Evolutionary conservation across 37 sponge, comb jelly and placozoan species (phyloP).

Genomic region (Crambe crambe): DNA sequence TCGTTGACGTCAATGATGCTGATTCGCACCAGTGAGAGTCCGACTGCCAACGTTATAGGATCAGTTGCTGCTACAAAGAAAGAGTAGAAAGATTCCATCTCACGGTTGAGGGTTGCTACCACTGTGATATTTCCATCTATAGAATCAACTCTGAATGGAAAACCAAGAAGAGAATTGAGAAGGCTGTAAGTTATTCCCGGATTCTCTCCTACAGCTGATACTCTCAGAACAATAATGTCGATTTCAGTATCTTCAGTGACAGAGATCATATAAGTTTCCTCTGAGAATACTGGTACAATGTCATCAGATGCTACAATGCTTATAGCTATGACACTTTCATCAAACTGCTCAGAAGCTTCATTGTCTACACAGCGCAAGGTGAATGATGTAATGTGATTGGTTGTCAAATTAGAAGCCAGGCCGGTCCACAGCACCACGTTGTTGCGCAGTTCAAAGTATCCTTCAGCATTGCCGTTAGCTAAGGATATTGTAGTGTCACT

Average conservation of each 20-base stretch:
- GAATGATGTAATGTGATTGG: conserved; percentile 33
- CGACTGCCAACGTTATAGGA: not conserved
- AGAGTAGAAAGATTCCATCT: conserved; percentile 6
- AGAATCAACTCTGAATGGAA: conserved; percentile 39
- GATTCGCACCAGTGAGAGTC: conserved; percentile 14
- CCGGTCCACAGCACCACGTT: conserved; percentile 45
- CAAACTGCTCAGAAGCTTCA: conserved; percentile 9
- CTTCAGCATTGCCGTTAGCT: conserved; percentile 16
- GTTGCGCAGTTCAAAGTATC: conserved; percentile 33
- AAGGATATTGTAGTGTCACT: conserved; percentile 34
- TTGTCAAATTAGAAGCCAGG: not conserved
- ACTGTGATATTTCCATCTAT: conserved; percentile 21
- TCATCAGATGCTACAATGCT: conserved; percentile 11
- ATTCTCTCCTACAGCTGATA: conserved; percentile 20
- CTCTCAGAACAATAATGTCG: conserved; percentile 11
- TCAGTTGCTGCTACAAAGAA: conserved; percentile 55
- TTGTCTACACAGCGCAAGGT: conserved; percentile 23
- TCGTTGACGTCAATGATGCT: conserved; percentile 32
- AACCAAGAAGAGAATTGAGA: not conserved
- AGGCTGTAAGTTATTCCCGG: not conserved
- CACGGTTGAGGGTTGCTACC: conserved; percentile 14
- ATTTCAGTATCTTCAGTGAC: conserved; percentile 27
- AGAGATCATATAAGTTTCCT: not conserved
- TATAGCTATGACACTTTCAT: conserved; percentile 13
- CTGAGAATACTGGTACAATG: conserved; percentile 12